A percentile compares a stretch with the other conserved stretches of the same genome.
phyloP scores from a whole-genome alignment of 1,140 invertebrate genomes.

The Penaeus vannamei region DNA sequence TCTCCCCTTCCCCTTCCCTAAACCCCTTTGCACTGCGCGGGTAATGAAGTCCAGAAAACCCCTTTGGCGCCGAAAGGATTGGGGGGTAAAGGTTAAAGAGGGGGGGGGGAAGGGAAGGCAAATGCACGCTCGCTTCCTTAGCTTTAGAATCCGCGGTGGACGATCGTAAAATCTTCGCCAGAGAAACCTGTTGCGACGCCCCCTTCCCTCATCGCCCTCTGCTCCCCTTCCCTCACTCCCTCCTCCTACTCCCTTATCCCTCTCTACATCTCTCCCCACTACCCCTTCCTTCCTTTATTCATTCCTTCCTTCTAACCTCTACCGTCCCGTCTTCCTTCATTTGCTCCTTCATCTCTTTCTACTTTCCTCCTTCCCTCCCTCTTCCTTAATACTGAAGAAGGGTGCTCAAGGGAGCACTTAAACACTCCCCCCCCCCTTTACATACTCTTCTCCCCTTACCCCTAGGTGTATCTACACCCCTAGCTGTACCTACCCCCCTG shows the following conservation, averaged over 20 bases:
- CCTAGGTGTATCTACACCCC: too few species aligned
- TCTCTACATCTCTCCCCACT: conserved; percentile 3
- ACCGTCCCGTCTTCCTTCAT: neutral
- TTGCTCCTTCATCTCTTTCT: neutral
- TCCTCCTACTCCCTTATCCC: conserved; percentile 1
- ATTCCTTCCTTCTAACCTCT: neutral
- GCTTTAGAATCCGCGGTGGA: too few species aligned
- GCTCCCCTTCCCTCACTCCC: neutral
- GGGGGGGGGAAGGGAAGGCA: too few species aligned
- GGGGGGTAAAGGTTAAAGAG: too few species aligned
- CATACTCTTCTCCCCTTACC: too few species aligned
- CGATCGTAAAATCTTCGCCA: too few species aligned
- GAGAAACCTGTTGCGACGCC: neutral
- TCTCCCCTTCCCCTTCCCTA: neutral
- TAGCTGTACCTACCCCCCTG: too few species aligned
- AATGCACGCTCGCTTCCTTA: too few species aligned
- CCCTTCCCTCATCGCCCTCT: neutral
- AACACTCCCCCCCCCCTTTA: too few species aligned
- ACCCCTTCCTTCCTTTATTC: neutral
- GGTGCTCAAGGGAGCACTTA: too few species aligned
- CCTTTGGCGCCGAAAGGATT: too few species aligned
- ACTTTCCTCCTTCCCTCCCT: neutral
- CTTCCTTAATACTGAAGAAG: neutral
- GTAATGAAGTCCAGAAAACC: too few species aligned
- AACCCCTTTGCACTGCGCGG: neutral